Evolutionary conservation across 2,113 vertebrate species (phyloP), one percentile per base, ranked within the genome.

Genomic region (Amblyopsis rosae): DNA sequence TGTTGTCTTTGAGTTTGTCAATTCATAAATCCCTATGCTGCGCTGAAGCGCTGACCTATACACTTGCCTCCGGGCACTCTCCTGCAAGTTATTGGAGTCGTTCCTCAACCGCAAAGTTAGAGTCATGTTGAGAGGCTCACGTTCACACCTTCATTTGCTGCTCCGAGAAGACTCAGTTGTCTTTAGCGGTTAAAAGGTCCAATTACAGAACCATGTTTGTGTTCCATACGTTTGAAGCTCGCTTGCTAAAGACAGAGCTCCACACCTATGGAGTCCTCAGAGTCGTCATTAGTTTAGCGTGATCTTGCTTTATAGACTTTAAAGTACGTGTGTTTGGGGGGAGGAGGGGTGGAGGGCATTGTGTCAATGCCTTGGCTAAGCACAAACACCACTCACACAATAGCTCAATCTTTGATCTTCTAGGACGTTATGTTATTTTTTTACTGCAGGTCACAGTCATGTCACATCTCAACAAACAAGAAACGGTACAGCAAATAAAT

Each of bases 91-190:
- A 90, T 88, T 84, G 85, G 77, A 87, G 81, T 86, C 80, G 85
- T 90, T 91, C 86, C 82, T 91, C 84, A 89, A 76, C 76, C 83
- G 77, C 82, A 76, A 86, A 86, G 80, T 85, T 69, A 80, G 83
- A 89, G 81, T 87, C 82, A 73, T 83, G 73, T 82, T 84, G 82
- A 41, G 58, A 74, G 81, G 82, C 85, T 77, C 17, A 17, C 84
- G 89, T 16, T 83, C 86, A 12, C 87, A 90, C 91, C 90, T 89
- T 89, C 88, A 86, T 90, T 89, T 88, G 84, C 86, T 90, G 85
- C 72, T 75, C 66, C 69, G 66, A 81, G 82, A 85, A 88, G 87
- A 75, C 83, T 83, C 68, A 82, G 81, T 87, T 76, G 79, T 81
- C 84, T 87, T 86, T 75, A 83, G 73, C 59, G 77, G 82, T 85